Evolutionary conservation across 2,888 invertebrate species (phyloP).

Genomic region (Chrysolina haemoptera): DNA sequence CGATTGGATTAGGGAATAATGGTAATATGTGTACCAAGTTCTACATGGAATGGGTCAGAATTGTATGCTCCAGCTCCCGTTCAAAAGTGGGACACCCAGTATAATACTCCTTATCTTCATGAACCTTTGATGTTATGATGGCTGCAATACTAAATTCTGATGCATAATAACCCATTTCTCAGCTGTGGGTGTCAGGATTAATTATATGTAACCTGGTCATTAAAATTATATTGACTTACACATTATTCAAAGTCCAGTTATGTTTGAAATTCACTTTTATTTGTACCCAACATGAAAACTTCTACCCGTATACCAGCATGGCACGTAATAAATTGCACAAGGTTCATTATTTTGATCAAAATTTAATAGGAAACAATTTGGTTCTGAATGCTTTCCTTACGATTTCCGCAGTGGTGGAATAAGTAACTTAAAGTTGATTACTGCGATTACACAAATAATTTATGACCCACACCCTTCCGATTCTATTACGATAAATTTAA

Average conservation of each 20-base stretch:
- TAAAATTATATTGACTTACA: neutral
- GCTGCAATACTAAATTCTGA: too few relatives aligned
- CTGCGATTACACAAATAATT: constrained; percentile 63
- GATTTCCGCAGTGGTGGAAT: constrained; percentile 40
- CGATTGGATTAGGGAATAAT: too few relatives aligned
- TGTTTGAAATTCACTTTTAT: neutral
- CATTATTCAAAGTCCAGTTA: neutral
- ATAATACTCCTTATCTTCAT: too few relatives aligned
- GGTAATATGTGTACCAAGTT: too few relatives aligned
- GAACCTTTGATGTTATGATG: too few relatives aligned
- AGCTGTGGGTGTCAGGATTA: neutral
- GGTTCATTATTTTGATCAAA: constrained; percentile 35
- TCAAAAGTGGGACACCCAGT: too few relatives aligned
- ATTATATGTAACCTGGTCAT: neutral
- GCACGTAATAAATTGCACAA: constrained; percentile 38
- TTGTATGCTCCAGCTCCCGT: too few relatives aligned
- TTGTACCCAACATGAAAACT: neutral
- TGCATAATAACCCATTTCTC: neutral
- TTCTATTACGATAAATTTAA: constrained; percentile 69
- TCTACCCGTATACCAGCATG: constrained; percentile 20
- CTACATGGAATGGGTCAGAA: too few relatives aligned
- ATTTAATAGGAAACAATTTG: constrained; percentile 46
- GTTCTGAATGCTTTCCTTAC: constrained; percentile 41
- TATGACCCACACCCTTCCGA: constrained; percentile 67
- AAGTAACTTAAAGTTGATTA: constrained; percentile 52